Percentiles rank a stretch among this genome's conserved stretches.
phyloP scores from a whole-genome alignment of 2,113 vertebrate genomes.

The Caretta caretta region DNA sequence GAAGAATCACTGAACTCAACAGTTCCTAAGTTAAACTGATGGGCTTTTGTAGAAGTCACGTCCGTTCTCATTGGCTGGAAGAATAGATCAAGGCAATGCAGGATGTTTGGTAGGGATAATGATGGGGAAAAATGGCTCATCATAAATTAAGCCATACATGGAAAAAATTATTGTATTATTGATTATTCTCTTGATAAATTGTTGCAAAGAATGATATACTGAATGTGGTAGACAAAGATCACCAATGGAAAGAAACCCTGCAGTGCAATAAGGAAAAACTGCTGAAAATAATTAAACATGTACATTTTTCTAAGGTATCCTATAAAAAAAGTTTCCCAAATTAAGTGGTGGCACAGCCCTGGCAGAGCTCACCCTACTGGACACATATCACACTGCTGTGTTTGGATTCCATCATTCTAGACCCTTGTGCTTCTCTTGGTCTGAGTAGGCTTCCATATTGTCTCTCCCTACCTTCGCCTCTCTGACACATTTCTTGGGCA shows the following conservation, averaged over 20 bases:
- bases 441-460: too few relatives aligned
- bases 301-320: not conserved
- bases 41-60: conserved; percentile 11
- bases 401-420: too few relatives aligned
- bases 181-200: not conserved
- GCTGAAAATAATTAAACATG: not conserved
- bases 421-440: too few relatives aligned
- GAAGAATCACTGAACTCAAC: not conserved
- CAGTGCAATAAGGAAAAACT: not conserved
- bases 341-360: not conserved
- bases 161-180: not conserved
- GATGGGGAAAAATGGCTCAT: not conserved
- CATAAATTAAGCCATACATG: not conserved
- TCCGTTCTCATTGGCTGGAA: not conserved
- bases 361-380: too few relatives aligned
- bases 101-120: not conserved
- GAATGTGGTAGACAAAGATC: not conserved
- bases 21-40: not conserved
- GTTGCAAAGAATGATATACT: not conserved
- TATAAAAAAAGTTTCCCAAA: not conserved
- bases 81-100: not conserved
- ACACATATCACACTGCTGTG: too few relatives aligned
- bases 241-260: not conserved
- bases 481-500: too few relatives aligned
- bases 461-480: too few relatives aligned